Base-by-base conservation (phyloP, 2,888 invertebrate species). In the Brenthis ino region DNA sequence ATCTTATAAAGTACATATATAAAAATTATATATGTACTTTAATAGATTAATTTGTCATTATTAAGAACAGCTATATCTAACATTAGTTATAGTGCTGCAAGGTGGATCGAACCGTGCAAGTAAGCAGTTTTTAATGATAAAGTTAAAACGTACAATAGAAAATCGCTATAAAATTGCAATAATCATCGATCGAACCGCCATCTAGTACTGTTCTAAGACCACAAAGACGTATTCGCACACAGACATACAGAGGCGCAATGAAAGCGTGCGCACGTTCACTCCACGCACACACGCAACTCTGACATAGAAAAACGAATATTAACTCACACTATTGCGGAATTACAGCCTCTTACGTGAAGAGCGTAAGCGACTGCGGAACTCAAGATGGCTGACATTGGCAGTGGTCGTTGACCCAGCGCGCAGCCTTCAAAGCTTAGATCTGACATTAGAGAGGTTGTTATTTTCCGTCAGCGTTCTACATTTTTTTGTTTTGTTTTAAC, bases 341-440 rank as follows among this genome's bases (percentile, higher is more conserved):
- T 92, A 92, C 92, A 90, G 91, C 89, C 87, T 92, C 92, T 92
- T 92, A 92, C 92, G 92, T 92, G 91, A 90, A 85, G 90, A 87
- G 90, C 90, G 90, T 91, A 91, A 92, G 91, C 91, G 86, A 89
- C 84, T 88, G 91, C 92, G 92, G 92, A 91, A 92, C 91, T 89
- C 91, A 91, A 92, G 89, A 91, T 92, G 92, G 92, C 93, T 93
- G 93, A 92, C 93, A 93, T 93, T 93, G 93, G 93, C 93, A 93
- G 91, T 93, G 93, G 91, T 91, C 91, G 78, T 83, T 86, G 91
- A 91, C 84, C 91, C 84, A 77, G 80, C 87, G 85, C 85, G 87
- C 87, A 92, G 89, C 93, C 92, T 92, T 92, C 92, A 87, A 86
- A 89, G 91, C 91, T 91, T 90, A 91, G 82, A 79, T 87, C 89